Conservation (phyloP, 2,888 invertebrate genomes). For the Fragum whitleyi region DNA sequence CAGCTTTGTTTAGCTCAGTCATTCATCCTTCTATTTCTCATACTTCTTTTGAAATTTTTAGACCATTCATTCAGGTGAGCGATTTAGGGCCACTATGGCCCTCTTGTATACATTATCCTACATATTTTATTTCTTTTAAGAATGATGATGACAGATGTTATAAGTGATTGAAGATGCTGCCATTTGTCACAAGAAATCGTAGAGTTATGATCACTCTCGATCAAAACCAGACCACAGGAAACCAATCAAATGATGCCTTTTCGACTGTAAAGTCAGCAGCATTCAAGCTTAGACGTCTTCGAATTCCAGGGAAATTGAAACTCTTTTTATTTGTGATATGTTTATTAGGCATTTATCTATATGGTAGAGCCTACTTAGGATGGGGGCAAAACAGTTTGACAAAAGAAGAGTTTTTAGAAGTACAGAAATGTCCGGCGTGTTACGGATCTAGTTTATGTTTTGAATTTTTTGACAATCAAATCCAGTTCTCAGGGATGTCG, state of each 20-base stretch:
- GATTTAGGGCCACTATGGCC: too few species aligned
- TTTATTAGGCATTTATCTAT: conserved; percentile 60
- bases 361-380: conserved; percentile 57
- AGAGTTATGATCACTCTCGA: conserved; percentile 1
- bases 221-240: background rate
- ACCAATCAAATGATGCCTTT: conserved; percentile 35
- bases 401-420: conserved; percentile 79
- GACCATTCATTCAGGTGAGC: too few species aligned
- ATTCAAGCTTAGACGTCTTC: conserved; percentile 39
- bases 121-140: background rate
- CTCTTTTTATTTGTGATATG: background rate
- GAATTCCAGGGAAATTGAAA: conserved; percentile 12
- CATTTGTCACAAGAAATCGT: conserved; percentile 54
- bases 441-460: conserved; percentile 90
- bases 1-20: too few species aligned
- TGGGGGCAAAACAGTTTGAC: conserved; percentile 70
- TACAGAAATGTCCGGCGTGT: conserved; percentile 89
- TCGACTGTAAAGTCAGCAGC: conserved; percentile 44
- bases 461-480: conserved; percentile 88
- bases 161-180: conserved; percentile 45
- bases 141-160: background rate
- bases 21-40: too few species aligned
- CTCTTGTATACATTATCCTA: too few species aligned
- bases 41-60: too few species aligned
- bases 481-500: conserved; percentile 83